A percentile compares a stretch with the other conserved stretches of the same genome.
These are phyloP conservation scores for Hylia prasina DNA, from an alignment of 2,113 vertebrate species.

Conservation along the genomic window DNA sequence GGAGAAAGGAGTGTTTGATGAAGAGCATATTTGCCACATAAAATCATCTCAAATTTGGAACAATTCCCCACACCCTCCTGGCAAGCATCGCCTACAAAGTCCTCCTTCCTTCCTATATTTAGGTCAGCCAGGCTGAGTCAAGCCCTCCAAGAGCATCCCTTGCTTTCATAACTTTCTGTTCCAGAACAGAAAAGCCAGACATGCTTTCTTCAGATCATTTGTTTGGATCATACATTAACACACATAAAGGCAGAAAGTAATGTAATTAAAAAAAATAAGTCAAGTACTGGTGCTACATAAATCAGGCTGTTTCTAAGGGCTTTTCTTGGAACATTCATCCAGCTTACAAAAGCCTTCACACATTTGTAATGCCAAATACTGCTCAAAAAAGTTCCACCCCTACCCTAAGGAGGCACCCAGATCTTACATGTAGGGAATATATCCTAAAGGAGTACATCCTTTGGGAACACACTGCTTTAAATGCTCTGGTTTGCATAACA, in stretches of 20 bases:
- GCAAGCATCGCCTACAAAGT: not conserved
- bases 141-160: not conserved
- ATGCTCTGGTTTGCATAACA: not conserved
- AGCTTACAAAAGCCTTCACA: not conserved
- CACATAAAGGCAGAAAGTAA: not conserved
- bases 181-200: not conserved
- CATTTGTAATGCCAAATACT: not conserved
- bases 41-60: not conserved
- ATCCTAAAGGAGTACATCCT: not conserved
- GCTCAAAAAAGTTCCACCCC: not conserved
- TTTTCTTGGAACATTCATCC: not conserved
- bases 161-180: not conserved
- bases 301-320: not conserved
- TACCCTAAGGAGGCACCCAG: fast-evolving
- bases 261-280: not conserved
- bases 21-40: not conserved
- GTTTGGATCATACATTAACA: not conserved
- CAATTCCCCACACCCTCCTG: not conserved
- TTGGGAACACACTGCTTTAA: not conserved
- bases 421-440: not conserved
- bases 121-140: not conserved
- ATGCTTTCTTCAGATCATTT: not conserved
- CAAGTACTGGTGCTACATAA: not conserved
- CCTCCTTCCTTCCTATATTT: not conserved
- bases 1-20: not conserved